Conservation (phyloP, 30 jellyfish, hydroid and myxozoan genomes). For the Pelagia noctiluca region DNA sequence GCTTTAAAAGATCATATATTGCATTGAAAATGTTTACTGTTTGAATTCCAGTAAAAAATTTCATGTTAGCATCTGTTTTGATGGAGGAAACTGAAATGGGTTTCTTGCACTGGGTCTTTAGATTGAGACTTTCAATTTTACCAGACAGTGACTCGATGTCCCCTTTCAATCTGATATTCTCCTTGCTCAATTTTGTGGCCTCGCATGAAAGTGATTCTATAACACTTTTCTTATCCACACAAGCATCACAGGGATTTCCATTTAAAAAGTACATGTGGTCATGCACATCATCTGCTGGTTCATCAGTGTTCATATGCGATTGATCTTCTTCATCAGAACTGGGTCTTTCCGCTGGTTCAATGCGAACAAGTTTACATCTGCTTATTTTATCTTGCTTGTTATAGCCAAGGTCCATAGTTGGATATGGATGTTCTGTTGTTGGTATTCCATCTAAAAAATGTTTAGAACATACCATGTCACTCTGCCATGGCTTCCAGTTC, state of each 20-base stretch:
- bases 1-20: not conserved
- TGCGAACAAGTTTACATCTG: conserved; percentile 3
- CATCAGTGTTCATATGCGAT: not conserved
- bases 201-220: not conserved
- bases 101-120: not conserved
- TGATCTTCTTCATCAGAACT: not conserved
- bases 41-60: not conserved
- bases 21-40: not conserved
- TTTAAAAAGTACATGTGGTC: not conserved
- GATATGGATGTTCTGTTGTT: conserved; percentile 9
- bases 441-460: conserved; percentile 38
- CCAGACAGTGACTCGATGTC: not conserved
- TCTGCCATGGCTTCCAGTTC: conserved; percentile 31
- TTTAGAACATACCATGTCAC: conserved; percentile 37
- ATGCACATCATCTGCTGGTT: not conserved
- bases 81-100: conserved; percentile 11
- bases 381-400: not conserved
- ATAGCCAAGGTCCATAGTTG: conserved; percentile 7
- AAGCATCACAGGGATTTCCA: conserved; percentile 23
- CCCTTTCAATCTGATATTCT: not conserved
- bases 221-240: not conserved
- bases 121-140: not conserved
- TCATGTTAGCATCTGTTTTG: not conserved
- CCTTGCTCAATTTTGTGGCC: not conserved
- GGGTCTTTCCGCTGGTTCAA: not conserved